Conservation (phyloP, 2,113 vertebrate species). For the Corapipo altera region DNA sequence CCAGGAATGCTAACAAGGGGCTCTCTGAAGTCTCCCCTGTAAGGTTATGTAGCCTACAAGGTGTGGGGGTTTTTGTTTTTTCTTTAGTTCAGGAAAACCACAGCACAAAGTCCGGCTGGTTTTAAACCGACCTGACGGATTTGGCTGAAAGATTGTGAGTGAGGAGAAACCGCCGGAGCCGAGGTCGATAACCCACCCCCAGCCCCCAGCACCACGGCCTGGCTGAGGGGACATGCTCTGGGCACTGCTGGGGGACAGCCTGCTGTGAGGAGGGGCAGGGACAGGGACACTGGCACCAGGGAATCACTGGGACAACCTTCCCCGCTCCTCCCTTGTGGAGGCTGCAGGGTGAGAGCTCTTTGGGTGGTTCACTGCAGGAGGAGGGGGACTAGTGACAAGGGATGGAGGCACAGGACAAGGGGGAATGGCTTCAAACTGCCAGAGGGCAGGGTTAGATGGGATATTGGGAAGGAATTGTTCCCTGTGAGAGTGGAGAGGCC, state of each 20-base stretch:
- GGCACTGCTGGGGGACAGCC: neutral
- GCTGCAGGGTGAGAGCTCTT: neutral
- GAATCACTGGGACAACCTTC: accelerated
- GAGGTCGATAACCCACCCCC: neutral
- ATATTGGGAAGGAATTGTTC: neutral
- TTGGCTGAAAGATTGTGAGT: neutral
- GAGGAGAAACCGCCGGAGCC: neutral
- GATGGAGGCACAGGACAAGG: neutral
- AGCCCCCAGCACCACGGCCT: neutral
- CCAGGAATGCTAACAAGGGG: neutral
- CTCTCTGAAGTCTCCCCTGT: neutral
- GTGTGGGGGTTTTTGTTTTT: neutral
- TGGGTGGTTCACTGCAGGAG: accelerated
- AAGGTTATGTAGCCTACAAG: neutral
- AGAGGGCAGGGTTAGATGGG: neutral
- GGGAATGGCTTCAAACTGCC: neutral
- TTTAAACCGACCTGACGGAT: neutral
- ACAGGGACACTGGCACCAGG: accelerated
- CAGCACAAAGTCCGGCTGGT: neutral
- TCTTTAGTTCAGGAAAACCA: neutral
- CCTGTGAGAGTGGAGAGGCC: neutral
- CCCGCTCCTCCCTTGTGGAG: neutral
- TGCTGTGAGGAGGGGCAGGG: neutral
- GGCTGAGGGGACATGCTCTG: neutral
- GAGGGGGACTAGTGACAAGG: neutral